Evolutionary conservation across 1,140 invertebrate species (phyloP), one percentile per base, ranked within the genome.

Genomic region (Stenopsyche tienmushanensis): DNA sequence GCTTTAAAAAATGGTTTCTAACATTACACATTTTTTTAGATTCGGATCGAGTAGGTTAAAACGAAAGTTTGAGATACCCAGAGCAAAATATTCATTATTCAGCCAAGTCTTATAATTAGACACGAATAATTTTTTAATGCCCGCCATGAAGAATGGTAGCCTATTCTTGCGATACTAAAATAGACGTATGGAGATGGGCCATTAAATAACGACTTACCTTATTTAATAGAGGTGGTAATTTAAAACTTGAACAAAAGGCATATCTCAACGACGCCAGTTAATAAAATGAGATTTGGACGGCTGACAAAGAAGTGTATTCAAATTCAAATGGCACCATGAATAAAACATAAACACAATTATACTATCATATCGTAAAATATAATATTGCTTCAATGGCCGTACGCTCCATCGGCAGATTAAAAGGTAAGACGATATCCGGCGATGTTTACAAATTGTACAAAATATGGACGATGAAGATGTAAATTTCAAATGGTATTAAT

Each of bases 241-340:
- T 54, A 54, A 34, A 54, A 54, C 26, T 54, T 29, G 20, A 54
- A 54, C 52, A 54, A 54, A 54, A 54, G n/a, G n/a, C 26, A n/a
- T n/a, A 54, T 34, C 18, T 5, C 45, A 49, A 2, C 18, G 45
- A 49, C 18, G 15, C 5, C 9, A 20, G 45, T 7, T 9, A 20
- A 49, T 49, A 49, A n/a, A 18, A n/a, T n/a, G n/a, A n/a, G n/a
- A n/a, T 49, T 20, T 21, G 9, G 20, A 8, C 45, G 45, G 23
- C 9, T 24, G 21, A 3, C 24, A 52, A 25, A 52, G 26, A 52
- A 52, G 24, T 23, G 13, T 9, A 52, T 25, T 52, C 24, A 52
- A 52, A 44, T 17, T 15, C 41, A 17, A 52, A 52, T 24, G 49
- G 26, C 15, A 53, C n/a, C 18, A 57, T 57, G 54, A 57, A 57